phyloP scores from a whole-genome alignment of 2,888 invertebrate genomes.

The Napeogenes inachia region DNA sequence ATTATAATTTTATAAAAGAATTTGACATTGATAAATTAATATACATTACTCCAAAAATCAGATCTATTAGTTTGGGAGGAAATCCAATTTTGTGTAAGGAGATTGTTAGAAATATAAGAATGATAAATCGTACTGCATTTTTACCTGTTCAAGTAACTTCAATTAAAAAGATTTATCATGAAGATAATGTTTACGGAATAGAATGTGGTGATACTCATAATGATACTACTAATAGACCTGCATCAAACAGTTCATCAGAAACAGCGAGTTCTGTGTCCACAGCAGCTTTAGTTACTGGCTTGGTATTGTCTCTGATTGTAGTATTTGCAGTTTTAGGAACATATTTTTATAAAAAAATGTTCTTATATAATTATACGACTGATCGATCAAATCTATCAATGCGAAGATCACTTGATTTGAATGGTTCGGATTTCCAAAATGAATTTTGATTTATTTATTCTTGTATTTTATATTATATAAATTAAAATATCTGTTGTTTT shows the following conservation, averaged over 20 bases:
- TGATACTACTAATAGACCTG: conserved; percentile 19
- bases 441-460: conserved; percentile 36
- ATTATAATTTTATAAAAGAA: conserved; percentile 57
- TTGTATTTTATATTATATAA: neutral
- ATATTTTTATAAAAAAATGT: conserved; percentile 29
- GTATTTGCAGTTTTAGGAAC: conserved; percentile 27
- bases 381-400: conserved; percentile 40
- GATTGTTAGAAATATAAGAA: conserved; percentile 50
- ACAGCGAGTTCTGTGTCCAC: conserved; percentile 23
- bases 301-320: conserved; percentile 38
- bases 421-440: conserved; percentile 42
- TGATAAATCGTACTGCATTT: conserved; percentile 37
- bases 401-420: conserved; percentile 44
- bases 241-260: conserved; percentile 10
- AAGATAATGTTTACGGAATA: conserved; percentile 68
- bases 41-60: conserved; percentile 46
- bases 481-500: no score
- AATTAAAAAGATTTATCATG: conserved; percentile 60
- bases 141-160: conserved; percentile 56
- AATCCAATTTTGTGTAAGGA: conserved; percentile 63
- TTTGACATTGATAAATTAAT: conserved; percentile 55
- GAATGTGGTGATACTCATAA: conserved; percentile 50
- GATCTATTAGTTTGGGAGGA: conserved; percentile 58
- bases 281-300: conserved; percentile 37
- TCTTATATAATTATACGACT: conserved; percentile 28